Evolutionary conservation across 2,113 vertebrate species (phyloP).

Genomic region (Uria lomvia): DNA sequence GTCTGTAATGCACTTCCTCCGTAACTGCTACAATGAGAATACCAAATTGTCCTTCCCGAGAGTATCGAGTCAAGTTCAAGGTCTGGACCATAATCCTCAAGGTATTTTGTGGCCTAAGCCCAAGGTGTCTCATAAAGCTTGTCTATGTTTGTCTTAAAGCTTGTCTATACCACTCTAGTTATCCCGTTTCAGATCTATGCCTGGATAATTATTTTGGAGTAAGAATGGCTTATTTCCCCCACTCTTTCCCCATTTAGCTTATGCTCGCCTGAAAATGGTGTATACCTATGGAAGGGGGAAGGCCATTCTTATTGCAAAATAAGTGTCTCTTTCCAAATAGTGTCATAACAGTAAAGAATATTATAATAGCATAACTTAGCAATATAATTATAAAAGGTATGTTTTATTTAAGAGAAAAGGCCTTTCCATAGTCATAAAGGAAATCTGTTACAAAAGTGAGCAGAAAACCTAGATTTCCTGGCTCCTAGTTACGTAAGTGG

Average conservation of each 20-base stretch:
- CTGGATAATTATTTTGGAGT: neutral
- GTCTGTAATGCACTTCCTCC: neutral
- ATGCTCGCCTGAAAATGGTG: neutral
- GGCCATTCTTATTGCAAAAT: neutral
- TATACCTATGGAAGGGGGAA: neutral
- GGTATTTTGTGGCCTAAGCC: constrained; percentile 5
- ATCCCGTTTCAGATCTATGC: neutral
- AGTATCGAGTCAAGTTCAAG: constrained; percentile 21
- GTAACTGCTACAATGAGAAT: neutral
- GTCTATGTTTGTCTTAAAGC: neutral
- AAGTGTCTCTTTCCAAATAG: neutral
- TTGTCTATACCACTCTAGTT: neutral
- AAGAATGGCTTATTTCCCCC: neutral
- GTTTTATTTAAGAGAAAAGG: neutral
- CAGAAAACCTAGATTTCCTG: neutral
- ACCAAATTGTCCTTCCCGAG: neutral
- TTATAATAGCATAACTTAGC: neutral
- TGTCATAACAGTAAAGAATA: neutral
- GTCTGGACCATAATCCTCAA: constrained; percentile 18
- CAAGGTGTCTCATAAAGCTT: constrained; percentile 6
- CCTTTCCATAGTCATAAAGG: neutral
- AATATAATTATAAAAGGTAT: neutral
- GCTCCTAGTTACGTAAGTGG: neutral
- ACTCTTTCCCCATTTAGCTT: neutral
- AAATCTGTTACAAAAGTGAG: neutral